These are phyloP conservation scores for Elgaria multicarinata DNA, from an alignment of 2,113 vertebrate species.

Conservation along the genomic window DNA sequence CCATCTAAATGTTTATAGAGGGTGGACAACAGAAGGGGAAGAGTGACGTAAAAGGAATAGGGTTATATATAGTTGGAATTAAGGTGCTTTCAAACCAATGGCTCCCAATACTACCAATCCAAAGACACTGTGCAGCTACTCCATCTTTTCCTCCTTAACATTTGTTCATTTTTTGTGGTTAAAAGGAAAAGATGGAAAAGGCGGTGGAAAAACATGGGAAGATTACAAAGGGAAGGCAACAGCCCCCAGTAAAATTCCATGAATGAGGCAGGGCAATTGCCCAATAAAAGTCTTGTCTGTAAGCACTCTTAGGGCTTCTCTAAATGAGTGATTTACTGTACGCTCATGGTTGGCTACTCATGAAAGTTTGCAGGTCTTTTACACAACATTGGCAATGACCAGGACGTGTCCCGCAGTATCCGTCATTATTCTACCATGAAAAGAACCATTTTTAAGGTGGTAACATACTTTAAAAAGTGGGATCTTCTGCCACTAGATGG, in stretches of 20 bases:
- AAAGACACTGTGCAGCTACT: not conserved
- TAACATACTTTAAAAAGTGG: no score
- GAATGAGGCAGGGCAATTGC: not conserved
- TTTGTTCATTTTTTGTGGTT: not conserved
- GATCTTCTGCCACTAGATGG: no score
- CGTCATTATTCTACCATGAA: no score
- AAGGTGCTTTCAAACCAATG: not conserved
- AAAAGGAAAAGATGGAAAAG: not conserved
- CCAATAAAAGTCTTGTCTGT: not conserved
- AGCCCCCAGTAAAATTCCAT: not conserved
- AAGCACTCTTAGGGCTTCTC: not conserved
- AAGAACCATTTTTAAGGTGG: no score
- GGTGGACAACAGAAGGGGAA: not conserved
- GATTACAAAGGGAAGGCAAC: not conserved
- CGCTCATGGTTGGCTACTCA: no score
- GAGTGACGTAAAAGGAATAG: not conserved
- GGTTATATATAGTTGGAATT: not conserved
- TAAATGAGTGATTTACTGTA: no score
- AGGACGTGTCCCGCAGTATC: no score
- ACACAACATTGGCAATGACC: no score
- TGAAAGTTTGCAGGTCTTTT: no score
- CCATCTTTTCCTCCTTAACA: not conserved
- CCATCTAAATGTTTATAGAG: not conserved
- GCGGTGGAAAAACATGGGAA: not conserved
- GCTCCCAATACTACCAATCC: not conserved